phyloP scores from a whole-genome alignment of 2,888 invertebrate species.

The Rhagophthalmus giganteus region DNA sequence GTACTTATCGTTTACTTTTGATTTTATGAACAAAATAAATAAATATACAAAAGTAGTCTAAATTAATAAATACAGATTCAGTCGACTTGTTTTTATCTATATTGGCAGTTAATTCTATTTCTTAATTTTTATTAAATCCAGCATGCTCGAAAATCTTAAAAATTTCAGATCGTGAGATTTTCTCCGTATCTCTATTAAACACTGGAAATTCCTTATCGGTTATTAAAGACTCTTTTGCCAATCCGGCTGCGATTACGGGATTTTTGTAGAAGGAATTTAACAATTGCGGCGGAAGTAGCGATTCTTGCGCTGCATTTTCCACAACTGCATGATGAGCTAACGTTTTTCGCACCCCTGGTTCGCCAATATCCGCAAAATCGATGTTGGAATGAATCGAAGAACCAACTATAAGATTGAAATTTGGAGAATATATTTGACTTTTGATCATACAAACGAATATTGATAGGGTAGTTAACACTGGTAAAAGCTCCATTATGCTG shows the following conservation, averaged over 20 bases:
- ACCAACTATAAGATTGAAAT: not conserved
- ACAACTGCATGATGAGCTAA: conserved; percentile 73
- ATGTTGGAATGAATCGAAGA: not conserved
- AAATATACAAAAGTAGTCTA: no score
- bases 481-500: not conserved
- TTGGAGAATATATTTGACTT: not conserved
- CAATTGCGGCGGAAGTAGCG: conserved; percentile 70
- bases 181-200: conserved; percentile 76
- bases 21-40: no score
- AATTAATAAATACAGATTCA: no score
- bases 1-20: no score
- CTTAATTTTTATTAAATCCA: conserved; percentile 20
- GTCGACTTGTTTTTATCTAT: no score
- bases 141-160: conserved; percentile 63
- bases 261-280: conserved; percentile 77
- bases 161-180: conserved; percentile 76
- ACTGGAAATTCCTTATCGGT: conserved; percentile 78
- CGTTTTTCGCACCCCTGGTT: conserved; percentile 19
- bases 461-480: not conserved
- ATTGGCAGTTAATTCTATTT: no score
- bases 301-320: conserved; percentile 70
- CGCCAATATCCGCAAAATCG: not conserved
- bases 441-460: not conserved
- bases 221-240: conserved; percentile 80
- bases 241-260: conserved; percentile 70